Evolutionary conservation across 2,113 vertebrate genomes (phyloP).

Genomic region (Orientallactaga bullata): DNA sequence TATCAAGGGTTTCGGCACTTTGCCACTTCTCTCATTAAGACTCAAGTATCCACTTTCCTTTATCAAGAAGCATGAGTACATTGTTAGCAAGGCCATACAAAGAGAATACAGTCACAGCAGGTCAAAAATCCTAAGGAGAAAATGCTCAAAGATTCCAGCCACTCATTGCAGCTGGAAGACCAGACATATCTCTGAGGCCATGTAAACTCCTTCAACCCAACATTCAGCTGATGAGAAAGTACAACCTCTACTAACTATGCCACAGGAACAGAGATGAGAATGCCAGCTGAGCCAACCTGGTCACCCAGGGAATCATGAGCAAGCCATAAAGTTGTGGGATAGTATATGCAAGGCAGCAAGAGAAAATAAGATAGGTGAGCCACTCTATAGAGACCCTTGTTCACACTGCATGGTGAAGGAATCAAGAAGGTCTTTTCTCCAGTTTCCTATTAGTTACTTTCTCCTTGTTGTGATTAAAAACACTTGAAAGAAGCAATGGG

Average conservation of each 20-base stretch:
- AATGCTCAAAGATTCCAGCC: background rate
- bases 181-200: fast-evolving
- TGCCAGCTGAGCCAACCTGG: background rate
- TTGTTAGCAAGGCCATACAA: background rate
- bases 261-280: fast-evolving
- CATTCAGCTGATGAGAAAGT: background rate
- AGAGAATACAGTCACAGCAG: fast-evolving
- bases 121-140: too few relatives aligned
- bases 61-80: fast-evolving
- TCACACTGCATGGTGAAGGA: fast-evolving
- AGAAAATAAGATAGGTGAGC: background rate
- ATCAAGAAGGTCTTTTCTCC: background rate
- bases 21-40: background rate
- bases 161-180: too few relatives aligned
- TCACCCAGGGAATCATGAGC: background rate
- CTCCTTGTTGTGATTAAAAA: background rate
- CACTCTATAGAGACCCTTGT: fast-evolving
- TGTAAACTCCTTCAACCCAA: background rate
- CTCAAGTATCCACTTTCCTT: background rate
- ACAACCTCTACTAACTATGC: fast-evolving
- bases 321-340: too few relatives aligned
- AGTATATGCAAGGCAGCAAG: fast-evolving
- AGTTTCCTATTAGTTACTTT: background rate
- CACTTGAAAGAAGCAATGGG: background rate
- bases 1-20: background rate